phyloP scores from a whole-genome alignment of 2,888 invertebrate genomes.

The Willowsia nigromaculata region DNA sequence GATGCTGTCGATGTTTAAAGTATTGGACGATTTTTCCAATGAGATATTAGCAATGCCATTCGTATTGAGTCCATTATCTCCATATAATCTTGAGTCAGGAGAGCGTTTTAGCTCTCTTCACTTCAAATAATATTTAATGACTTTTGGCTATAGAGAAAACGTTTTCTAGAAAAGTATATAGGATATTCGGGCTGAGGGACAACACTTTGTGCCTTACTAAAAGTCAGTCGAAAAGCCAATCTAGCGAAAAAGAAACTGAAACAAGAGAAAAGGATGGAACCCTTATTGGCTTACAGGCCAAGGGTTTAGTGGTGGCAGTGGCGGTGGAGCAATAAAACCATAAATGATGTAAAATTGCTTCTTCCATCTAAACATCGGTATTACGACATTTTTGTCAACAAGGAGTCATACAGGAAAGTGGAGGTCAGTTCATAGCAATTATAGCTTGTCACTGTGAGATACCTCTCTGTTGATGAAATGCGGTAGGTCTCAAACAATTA shows the following conservation, averaged over 20 bases:
- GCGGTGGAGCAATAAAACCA: conserved; percentile 40
- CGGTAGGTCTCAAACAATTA: conserved; percentile 64
- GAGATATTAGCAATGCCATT: too few species aligned
- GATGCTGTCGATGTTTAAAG: not conserved
- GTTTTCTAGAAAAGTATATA: too few species aligned
- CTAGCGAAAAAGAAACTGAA: not conserved
- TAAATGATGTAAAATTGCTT: not conserved
- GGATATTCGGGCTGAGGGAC: too few species aligned
- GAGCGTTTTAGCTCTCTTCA: too few species aligned
- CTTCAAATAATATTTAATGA: too few species aligned
- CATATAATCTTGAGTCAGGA: too few species aligned
- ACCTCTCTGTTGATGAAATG: conserved; percentile 1
- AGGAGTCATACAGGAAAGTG: conserved; percentile 1
- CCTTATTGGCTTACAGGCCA: not conserved
- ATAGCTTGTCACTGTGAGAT: not conserved
- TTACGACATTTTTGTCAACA: conserved; percentile 58
- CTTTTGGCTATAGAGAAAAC: too few species aligned
- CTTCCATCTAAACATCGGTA: not conserved
- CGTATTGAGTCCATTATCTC: too few species aligned
- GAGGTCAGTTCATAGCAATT: not conserved
- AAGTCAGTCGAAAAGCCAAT: not conserved
- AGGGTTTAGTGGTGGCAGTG: not conserved
- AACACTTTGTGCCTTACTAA: not conserved
- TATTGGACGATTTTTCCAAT: too few species aligned
- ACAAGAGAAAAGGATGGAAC: not conserved